phyloP scores from a whole-genome alignment of 2,888 invertebrate species.

The Pheosia gnoma region DNA sequence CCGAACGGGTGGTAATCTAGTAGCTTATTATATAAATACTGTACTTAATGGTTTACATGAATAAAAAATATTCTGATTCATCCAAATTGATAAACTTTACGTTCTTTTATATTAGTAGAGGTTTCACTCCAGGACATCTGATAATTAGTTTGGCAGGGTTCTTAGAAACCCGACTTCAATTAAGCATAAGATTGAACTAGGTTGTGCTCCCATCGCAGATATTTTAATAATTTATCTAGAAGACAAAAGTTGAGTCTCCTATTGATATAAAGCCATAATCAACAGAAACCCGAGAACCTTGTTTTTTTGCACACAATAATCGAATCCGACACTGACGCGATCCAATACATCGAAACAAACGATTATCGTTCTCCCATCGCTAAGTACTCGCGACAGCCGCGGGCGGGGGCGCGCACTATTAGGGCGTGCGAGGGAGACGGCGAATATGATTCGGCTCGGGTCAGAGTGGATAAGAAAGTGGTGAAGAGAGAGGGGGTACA shows the following conservation, averaged over 20 bases:
- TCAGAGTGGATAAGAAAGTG: slow-evolving; percentile 45
- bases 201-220: too few species aligned
- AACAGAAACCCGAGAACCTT: slow-evolving; percentile 45
- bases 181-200: too few species aligned
- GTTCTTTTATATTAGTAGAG: too few species aligned
- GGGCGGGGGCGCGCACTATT: slow-evolving; percentile 39
- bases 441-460: slow-evolving; percentile 17
- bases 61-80: too few species aligned
- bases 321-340: slow-evolving; percentile 74
- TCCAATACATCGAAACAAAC: slow-evolving; percentile 70
- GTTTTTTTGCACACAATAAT: slow-evolving; percentile 64
- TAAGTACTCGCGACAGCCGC: slow-evolving; percentile 74
- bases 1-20: too few species aligned
- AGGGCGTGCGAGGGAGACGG: slow-evolving; percentile 55
- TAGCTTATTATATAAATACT: too few species aligned
- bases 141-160: too few species aligned
- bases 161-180: too few species aligned
- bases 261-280: slow-evolving; percentile 34
- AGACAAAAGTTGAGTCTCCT: slow-evolving; percentile 14
- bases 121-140: too few species aligned
- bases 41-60: too few species aligned
- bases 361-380: slow-evolving; percentile 68
- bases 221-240: background rate
- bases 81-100: too few species aligned
- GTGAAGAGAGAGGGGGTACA: slow-evolving; percentile 29